phyloP scores from a whole-genome alignment of 1,140 invertebrate species.

The Zaprionus davidi region DNA sequence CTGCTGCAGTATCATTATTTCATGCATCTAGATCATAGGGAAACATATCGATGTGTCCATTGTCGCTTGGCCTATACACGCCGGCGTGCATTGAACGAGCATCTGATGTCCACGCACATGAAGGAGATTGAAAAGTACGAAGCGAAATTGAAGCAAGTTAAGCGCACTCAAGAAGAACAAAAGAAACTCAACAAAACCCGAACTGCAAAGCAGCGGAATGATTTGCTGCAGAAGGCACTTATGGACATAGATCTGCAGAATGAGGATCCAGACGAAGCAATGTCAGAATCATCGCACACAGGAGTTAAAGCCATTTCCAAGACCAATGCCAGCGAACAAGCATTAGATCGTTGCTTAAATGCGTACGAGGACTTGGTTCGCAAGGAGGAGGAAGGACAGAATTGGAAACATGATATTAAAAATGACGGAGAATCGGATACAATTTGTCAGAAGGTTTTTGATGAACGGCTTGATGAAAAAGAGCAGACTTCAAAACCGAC shows the following conservation, averaged over 20 bases:
- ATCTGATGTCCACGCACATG: conserved; percentile 62
- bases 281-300: background rate
- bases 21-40: conserved; percentile 66
- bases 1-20: conserved; percentile 78
- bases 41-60: conserved; percentile 74
- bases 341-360: conserved; percentile 54
- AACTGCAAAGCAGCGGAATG: conserved; percentile 35
- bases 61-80: conserved; percentile 65
- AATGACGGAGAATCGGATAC: conserved; percentile 53
- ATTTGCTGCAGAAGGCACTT: conserved; percentile 67
- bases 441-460: conserved; percentile 61
- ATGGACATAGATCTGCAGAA: conserved; percentile 69
- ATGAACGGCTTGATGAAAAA: conserved; percentile 19
- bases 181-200: conserved; percentile 16
- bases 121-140: conserved; percentile 72
- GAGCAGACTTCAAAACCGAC: conserved; percentile 5
- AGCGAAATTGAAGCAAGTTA: conserved; percentile 56
- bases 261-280: conserved; percentile 39
- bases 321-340: conserved; percentile 60
- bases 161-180: conserved; percentile 36
- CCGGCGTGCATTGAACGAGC: conserved; percentile 66
- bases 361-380: conserved; percentile 69
- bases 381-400: conserved; percentile 43
- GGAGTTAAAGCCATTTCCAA: conserved; percentile 12
- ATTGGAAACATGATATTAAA: conserved; percentile 1